Percentiles rank a stretch among this genome's conserved stretches.
Evolutionary conservation across 2,888 invertebrate genomes (phyloP).

Genomic region (Cantharis lateralis): DNA sequence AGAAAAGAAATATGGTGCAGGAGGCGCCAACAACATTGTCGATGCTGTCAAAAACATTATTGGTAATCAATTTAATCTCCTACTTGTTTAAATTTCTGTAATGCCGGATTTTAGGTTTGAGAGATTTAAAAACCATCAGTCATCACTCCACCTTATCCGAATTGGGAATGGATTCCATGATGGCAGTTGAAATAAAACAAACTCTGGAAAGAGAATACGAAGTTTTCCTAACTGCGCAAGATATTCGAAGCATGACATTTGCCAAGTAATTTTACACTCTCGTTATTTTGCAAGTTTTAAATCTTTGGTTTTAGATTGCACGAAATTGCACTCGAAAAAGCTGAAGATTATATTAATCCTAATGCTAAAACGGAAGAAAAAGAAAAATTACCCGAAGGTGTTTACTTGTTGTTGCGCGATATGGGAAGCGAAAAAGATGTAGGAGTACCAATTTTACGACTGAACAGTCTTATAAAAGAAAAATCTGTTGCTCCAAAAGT

Average conservation of each 20-base stretch:
- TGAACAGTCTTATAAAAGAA: constrained; percentile 19
- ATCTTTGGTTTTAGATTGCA: constrained; percentile 52
- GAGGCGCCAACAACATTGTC: constrained; percentile 69
- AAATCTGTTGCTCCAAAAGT: constrained; percentile 50
- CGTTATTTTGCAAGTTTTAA: not conserved
- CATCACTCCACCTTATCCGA: constrained; percentile 80
- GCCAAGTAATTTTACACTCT: constrained; percentile 58
- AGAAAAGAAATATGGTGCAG: constrained; percentile 70
- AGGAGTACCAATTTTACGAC: constrained; percentile 58
- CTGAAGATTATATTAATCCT: constrained; percentile 47
- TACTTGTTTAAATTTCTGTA: not conserved
- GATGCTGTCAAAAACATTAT: constrained; percentile 71
- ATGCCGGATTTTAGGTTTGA: constrained; percentile 59
- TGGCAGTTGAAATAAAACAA: constrained; percentile 96
- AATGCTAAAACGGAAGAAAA: constrained; percentile 5
- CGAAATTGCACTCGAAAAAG: constrained; percentile 60
- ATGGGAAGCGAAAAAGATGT: constrained; percentile 65
- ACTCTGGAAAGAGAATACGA: constrained; percentile 88
- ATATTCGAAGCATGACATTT: constrained; percentile 81
- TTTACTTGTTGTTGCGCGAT: constrained; percentile 64
- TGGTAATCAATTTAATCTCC: constrained; percentile 43
- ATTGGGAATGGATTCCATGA: constrained; percentile 95
- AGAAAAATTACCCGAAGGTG: constrained; percentile 49
- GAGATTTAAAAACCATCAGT: constrained; percentile 72
- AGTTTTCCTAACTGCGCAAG: constrained; percentile 82